A percentile compares a stretch with the other conserved stretches of the same genome.
phyloP scores from a whole-genome alignment of 2,797 vertebrate genomes.

The Natrix natrix region DNA sequence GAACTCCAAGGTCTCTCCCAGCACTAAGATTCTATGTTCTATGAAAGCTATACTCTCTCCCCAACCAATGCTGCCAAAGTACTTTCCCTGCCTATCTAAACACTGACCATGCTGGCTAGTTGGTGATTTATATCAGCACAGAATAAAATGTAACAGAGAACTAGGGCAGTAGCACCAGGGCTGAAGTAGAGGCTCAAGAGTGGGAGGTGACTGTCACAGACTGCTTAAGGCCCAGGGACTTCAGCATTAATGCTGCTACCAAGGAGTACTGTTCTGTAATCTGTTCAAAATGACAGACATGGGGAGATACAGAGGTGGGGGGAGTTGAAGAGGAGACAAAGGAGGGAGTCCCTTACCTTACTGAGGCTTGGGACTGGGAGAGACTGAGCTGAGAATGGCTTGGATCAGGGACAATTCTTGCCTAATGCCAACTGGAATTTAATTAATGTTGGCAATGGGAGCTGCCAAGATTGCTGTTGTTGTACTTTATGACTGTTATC shows the following conservation, averaged over 20 bases:
- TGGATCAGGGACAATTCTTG: neutral
- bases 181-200: neutral
- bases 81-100: neutral
- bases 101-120: neutral
- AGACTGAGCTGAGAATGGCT: neutral
- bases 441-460: neutral
- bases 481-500: neutral
- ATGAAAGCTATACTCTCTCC: neutral
- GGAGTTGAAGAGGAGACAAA: neutral
- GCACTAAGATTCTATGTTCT: neutral
- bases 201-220: neutral
- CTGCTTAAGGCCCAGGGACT: neutral
- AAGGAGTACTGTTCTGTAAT: neutral
- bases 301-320: neutral
- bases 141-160: neutral
- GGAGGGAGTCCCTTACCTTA: neutral
- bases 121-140: neutral
- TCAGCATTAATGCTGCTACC: neutral
- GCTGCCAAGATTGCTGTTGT: neutral
- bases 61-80: neutral
- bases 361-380: neutral
- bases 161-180: neutral
- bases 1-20: neutral
- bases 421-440: neutral
- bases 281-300: neutral